Evolutionary conservation across 2,888 invertebrate species (phyloP).

Genomic region (Argynnis bischoffii): DNA sequence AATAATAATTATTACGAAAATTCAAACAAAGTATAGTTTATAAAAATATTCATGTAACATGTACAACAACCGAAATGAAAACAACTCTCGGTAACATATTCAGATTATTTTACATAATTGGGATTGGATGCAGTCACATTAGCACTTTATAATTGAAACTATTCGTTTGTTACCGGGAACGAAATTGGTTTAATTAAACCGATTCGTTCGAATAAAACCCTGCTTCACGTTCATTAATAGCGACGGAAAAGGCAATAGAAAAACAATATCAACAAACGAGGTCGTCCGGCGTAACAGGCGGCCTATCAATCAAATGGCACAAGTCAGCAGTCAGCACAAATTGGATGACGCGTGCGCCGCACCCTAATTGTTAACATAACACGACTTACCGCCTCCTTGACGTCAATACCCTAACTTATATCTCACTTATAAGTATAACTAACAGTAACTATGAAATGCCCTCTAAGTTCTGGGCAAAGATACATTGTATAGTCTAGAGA

Average conservation of each 20-base stretch:
- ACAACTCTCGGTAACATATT: background rate
- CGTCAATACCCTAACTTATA: constrained; percentile 48
- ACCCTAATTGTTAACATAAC: constrained; percentile 58
- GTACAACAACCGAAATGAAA: background rate
- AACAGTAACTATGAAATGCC: too few species aligned
- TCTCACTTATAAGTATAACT: too few species aligned
- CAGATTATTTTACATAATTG: background rate
- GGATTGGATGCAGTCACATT: background rate
- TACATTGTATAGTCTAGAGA: too few species aligned
- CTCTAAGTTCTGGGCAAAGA: too few species aligned
- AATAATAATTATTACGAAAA: too few species aligned
- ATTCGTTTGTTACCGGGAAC: background rate
- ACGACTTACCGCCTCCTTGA: constrained; percentile 55
- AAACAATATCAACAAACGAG: constrained; percentile 66
- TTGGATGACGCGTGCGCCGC: constrained; percentile 72
- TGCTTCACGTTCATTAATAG: constrained; percentile 34
- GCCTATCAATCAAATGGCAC: constrained; percentile 71
- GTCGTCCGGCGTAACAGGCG: constrained; percentile 67
- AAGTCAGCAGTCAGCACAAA: constrained; percentile 49
- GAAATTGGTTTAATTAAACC: constrained; percentile 19
- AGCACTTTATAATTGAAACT: constrained; percentile 2
- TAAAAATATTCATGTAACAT: background rate
- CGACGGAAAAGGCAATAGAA: constrained; percentile 54
- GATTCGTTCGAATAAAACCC: constrained; percentile 7
- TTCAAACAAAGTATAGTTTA: background rate